Conservation (phyloP, 1,140 invertebrate species). For the Ectropis grisescens region DNA sequence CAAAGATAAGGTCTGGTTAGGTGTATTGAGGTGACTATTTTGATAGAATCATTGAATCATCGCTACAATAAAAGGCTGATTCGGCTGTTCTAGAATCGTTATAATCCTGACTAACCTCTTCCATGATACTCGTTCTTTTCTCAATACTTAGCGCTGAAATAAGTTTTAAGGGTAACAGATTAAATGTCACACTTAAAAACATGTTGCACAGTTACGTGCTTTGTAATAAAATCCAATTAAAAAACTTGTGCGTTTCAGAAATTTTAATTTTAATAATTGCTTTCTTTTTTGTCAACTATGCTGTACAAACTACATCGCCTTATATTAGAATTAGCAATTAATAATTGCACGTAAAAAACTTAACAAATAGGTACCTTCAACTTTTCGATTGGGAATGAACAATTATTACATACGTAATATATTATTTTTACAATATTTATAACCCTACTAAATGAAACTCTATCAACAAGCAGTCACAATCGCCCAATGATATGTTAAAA, state of each 20-base stretch:
- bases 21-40: too few species aligned
- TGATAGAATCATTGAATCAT: too few species aligned
- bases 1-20: too few species aligned
- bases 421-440: conserved; percentile 61
- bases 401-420: conserved; percentile 60
- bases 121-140: too few species aligned
- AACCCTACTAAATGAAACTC: conserved; percentile 61
- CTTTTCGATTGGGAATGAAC: conserved; percentile 69
- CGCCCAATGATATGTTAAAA: conserved; percentile 71
- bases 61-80: too few species aligned
- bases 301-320: conserved; percentile 67
- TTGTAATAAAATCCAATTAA: too few species aligned
- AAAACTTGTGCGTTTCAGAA: conserved; percentile 44
- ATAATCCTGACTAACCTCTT: too few species aligned
- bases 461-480: conserved; percentile 70
- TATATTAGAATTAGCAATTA: conserved; percentile 70
- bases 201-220: too few species aligned
- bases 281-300: conserved; percentile 64
- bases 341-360: conserved; percentile 71
- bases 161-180: too few species aligned
- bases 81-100: too few species aligned
- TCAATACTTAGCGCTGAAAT: too few species aligned
- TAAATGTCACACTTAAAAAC: too few species aligned
- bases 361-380: conserved; percentile 68
- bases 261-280: conserved; percentile 69